Evolutionary conservation across 2,113 vertebrate genomes (phyloP), one percentile per base, ranked within the genome.

Genomic region (Nanger granti): DNA sequence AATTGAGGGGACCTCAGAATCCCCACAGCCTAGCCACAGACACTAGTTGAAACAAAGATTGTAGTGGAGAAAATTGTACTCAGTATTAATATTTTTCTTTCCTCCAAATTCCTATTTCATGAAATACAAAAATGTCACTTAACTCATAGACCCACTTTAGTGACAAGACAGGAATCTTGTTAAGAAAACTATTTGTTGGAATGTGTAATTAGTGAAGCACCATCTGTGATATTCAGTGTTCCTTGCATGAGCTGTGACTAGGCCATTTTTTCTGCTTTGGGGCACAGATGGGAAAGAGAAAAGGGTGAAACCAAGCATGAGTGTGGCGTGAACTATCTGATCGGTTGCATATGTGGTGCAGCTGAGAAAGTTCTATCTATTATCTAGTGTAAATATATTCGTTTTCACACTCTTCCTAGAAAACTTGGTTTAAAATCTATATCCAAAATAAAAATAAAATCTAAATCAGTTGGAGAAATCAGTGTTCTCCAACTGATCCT

Each of bases 101-200:
- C 37, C 66, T 64, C 12, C 26, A 28, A 89, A 79, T 94, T 92
- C 49, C 34, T 73, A 13, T 91, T 88, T 93, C 47, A 37, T 73
- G 34, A 95, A 96, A 90, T 82, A 64, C 9, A 85, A 96, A 95
- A 86, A 79, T 59, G 69, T 60, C 64, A 55, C 59, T 29, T 49
- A 95, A 59, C 44, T n/a, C 89, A 47, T 55, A 83, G 47, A 41
- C n/a, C 28, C 91, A 59, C 54, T n/a, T 96, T 96, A 97, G 47
- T 76, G 93, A 89, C 93, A 87, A 93, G 91, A 89, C 62, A 90
- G 62, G 60, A 49, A 49, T 54, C 94, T 93, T 83, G 59, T 95
- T 80, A 87, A 95, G 93, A 97, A 98, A 95, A 87, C 62, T 94
- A 62, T 95, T 95, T 82, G 76, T 79, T 97, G 86, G 89, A 94